Base-by-base conservation (phyloP, 1,140 invertebrate species). In the Telenomus remus region DNA sequence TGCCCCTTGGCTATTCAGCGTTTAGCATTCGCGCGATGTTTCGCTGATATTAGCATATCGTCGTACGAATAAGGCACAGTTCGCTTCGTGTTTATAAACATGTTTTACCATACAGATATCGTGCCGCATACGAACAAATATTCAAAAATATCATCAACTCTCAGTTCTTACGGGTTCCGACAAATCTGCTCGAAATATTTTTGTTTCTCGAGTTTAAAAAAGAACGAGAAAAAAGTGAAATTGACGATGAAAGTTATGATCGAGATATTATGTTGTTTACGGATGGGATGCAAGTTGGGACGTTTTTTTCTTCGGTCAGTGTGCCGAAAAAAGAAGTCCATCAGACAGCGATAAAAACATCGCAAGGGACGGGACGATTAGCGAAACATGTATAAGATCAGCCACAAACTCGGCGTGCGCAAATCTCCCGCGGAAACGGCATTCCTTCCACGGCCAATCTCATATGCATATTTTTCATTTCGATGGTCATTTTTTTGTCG, bases 1-100 rank as follows among this genome's bases (percentile, higher is more conserved):
- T 72, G 46, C 54, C 46, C 59, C 59, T 72, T 34, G 35, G 43
- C 27, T 53, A 64, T 64, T 72, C 53, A 57, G 47, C 53, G 47
- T 63, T 72, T 64, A 64, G 59, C 54, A 72, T 72, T 72, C 68
- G 42, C 59, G 54, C 59, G 48, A 64, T 72, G 68, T 72, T 72
- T 47, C 13, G 47, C 39, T 51, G 54, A 72, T 72, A 72, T 72
- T 72, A 64, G 53, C 68, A 64, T 72, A 72, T 39, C 51, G 54
- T 64, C 68, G 35, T 51, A 70, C 66, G 57, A 70, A 70, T 61
- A 61, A 70, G 65, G 65, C 56, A 60, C 37, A 19, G 35, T 34
- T 46, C 12, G 44, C 42, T 56, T 59, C 49, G 55, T 59, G 64
- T 42, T 66, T 68, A 68, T 57, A 68, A 68, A 68, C 64, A 59